Base-by-base conservation (phyloP, 2,888 invertebrate genomes). In the Drosophila parthenogenetica region DNA sequence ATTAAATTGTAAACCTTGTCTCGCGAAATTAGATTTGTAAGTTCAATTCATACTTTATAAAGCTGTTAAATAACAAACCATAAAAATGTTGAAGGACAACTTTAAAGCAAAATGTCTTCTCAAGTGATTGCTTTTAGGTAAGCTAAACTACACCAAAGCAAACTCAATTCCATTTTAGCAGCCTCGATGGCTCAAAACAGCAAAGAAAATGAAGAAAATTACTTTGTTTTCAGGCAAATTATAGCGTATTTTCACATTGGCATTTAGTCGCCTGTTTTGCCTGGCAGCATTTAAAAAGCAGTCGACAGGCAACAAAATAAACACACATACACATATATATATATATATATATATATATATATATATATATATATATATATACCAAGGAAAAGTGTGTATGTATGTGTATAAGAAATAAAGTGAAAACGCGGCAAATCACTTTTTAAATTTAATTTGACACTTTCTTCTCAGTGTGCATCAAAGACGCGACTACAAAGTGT, bases 371-470 rank as follows among this genome's bases (percentile, higher is more conserved):
- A 49, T 40, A 59, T 16, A 48, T 29, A 66, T n/a, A 51, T 14
- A 48, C 29, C 29, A 8, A 32, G 16, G 51, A 37, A 42, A 51
- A 46, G 25, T 37, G 14, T 39, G 60, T 19, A n/a, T 17, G 19
- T 16, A 25, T 19, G 16, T 17, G 19, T 16, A 25, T 35, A 35
- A 57, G 17, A 42, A 60, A 13, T 45, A 55, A 42, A 40, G 17
- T 49, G 45, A 63, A 65, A 78, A 49, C 85, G 74, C 72, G 70
- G 72, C 86, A 87, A 84, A 87, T 87, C 86, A 85, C 83, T 87
- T 87, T 86, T 85, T 71, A 85, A 85, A 85, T 85, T 85, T 80
- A 85, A 85, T 85, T 85, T 85, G 84, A 87, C 84, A 85, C 84
- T 87, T 85, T 80, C 73, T 71, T 78, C 69, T 61, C 48, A 64